Evolutionary conservation across 2,888 invertebrate species (phyloP).

Genomic region (Zeuzera pyrina): DNA sequence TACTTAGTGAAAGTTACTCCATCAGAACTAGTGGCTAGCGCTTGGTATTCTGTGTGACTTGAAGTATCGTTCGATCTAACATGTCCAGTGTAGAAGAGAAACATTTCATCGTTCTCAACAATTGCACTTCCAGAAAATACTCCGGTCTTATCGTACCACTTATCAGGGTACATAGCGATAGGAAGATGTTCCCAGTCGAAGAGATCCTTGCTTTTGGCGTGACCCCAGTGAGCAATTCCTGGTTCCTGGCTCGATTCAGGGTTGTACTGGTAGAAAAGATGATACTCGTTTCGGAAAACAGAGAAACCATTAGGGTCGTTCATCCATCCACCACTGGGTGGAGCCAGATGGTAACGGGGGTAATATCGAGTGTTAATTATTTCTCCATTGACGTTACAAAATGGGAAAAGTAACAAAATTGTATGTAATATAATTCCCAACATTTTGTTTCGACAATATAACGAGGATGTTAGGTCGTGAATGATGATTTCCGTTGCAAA

Average conservation of each 20-base stretch:
- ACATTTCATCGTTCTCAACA: conserved; percentile 40
- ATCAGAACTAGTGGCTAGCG: conserved; percentile 41
- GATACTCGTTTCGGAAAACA: conserved; percentile 42
- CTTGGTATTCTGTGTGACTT: conserved; percentile 40
- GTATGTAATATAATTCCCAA: too few species aligned
- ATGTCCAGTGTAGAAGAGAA: conserved; percentile 52
- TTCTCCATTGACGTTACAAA: too few species aligned
- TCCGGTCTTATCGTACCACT: conserved; percentile 42
- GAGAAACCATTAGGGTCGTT: conserved; percentile 72
- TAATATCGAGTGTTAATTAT: conserved; percentile 27
- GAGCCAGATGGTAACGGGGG: conserved; percentile 46
- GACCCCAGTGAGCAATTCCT: conserved; percentile 64
- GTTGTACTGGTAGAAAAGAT: conserved; percentile 66
- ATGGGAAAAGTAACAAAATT: too few species aligned
- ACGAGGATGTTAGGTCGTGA: too few species aligned
- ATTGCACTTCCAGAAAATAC: conserved; percentile 66
- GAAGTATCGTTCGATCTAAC: conserved; percentile 33
- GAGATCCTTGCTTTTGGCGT: conserved; percentile 56
- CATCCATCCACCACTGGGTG: conserved; percentile 61
- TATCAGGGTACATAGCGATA: conserved; percentile 57
- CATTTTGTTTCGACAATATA: too few species aligned
- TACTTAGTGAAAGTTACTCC: conserved; percentile 43
- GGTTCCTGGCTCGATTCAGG: conserved; percentile 41
- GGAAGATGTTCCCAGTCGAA: conserved; percentile 58
- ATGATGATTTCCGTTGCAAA: too few species aligned